Conservation (phyloP, 2,888 invertebrate species). For the Orthonevra nobilis region DNA sequence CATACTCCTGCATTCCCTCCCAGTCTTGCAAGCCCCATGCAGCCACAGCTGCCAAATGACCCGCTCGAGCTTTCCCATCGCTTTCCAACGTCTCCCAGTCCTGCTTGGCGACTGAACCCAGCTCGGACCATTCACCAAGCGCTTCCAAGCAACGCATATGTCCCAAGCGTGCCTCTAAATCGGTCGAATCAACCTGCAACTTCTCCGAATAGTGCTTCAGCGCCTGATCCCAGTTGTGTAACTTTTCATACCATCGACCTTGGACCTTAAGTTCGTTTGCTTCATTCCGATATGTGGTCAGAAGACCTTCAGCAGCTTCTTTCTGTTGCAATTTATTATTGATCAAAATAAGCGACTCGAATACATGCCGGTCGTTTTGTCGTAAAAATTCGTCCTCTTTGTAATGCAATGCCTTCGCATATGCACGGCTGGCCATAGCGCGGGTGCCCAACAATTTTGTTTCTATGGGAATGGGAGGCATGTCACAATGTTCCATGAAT, state of each 20-base stretch:
- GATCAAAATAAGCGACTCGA: conserved; percentile 96
- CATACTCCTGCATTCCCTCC: conserved; percentile 96
- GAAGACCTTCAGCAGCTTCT: conserved; percentile 96
- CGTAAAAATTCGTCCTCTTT: conserved; percentile 96
- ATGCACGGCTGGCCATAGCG: conserved; percentile 95
- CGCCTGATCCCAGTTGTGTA: conserved; percentile 99
- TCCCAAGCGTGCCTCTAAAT: conserved; percentile 91
- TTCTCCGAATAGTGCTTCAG: conserved; percentile 91
- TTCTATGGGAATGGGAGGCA: conserved; percentile 95
- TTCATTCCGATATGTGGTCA: conserved; percentile 89
- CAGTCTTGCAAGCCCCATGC: conserved; percentile 98
- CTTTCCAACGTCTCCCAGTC: conserved; percentile 87
- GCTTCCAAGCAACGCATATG: conserved; percentile 98
- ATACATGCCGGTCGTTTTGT: conserved; percentile 90
- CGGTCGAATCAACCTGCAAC: conserved; percentile 83
- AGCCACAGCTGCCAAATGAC: conserved; percentile 95
- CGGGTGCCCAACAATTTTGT: conserved; percentile 93
- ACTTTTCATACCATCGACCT: conserved; percentile 98
- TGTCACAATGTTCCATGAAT: conserved; percentile 99
- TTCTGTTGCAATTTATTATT: conserved; percentile 99
- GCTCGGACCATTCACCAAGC: conserved; percentile 95
- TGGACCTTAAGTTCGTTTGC: conserved; percentile 84
- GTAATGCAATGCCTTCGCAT: conserved; percentile 84
- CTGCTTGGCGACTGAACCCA: conserved; percentile 89
- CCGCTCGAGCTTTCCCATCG: conserved; percentile 85